Conservation (phyloP, 2,113 vertebrate genomes). For the Percopsis transmontana region DNA sequence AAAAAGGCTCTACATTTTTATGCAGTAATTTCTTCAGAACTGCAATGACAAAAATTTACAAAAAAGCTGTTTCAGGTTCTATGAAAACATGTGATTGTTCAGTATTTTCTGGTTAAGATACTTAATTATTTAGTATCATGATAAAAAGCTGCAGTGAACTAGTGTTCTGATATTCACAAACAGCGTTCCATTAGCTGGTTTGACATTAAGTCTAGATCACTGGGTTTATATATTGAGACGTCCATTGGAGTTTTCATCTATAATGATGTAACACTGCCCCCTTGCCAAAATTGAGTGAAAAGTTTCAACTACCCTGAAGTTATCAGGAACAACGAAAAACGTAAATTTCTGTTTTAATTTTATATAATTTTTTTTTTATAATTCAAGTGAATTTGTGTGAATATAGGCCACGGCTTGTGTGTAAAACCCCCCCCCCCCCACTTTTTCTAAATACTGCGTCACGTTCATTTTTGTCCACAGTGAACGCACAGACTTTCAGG, state of each 20-base stretch:
- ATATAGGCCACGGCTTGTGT: not conserved
- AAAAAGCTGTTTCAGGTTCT: not conserved
- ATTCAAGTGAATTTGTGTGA: not conserved
- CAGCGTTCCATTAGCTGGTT: not conserved
- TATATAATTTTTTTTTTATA: slow-evolving; percentile 4
- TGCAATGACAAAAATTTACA: too few species aligned
- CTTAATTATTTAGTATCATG: slow-evolving; percentile 30
- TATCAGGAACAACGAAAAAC: too few species aligned
- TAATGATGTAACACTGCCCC: slow-evolving; percentile 3
- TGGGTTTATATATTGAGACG: too few species aligned
- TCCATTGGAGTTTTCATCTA: slow-evolving; percentile 4
- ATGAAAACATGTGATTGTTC: slow-evolving; percentile 33
- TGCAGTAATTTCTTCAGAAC: too few species aligned
- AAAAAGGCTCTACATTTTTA: too few species aligned
- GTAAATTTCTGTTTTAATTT: too few species aligned
- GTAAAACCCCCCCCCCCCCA: too few species aligned
- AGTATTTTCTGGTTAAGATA: slow-evolving; percentile 37
- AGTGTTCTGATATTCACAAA: not conserved
- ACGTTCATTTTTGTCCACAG: slow-evolving; percentile 4
- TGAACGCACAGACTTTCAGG: slow-evolving; percentile 8
- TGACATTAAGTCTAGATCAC: not conserved
- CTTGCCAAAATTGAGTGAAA: slow-evolving; percentile 1
- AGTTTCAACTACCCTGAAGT: not conserved
- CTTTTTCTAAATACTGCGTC: slow-evolving; percentile 15
- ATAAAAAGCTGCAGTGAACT: not conserved